These are phyloP conservation scores for Calcarius lapponicus DNA, from an alignment of 2,797 vertebrate genomes.

Conservation along the genomic window DNA sequence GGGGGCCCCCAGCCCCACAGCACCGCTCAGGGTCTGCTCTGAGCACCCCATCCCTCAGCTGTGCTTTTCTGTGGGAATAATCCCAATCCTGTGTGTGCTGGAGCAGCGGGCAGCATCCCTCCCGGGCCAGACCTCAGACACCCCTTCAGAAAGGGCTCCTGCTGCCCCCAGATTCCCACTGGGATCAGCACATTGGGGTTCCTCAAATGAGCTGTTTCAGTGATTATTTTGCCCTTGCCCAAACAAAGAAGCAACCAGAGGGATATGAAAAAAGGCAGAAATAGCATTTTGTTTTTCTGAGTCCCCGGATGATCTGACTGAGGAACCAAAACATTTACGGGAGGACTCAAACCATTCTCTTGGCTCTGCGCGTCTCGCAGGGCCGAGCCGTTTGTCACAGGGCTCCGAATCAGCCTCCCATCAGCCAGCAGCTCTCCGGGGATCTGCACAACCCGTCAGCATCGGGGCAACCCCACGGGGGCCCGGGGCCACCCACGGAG, in stretches of 20 bases:
- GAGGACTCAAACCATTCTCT: fast-evolving
- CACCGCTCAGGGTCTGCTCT: not conserved
- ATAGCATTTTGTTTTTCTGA: fast-evolving
- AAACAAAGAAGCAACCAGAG: not conserved
- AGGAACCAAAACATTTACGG: not conserved
- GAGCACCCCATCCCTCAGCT: no score
- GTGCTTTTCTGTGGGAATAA: not conserved
- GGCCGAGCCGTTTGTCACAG: fast-evolving
- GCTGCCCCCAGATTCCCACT: not conserved
- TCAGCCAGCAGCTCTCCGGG: not conserved
- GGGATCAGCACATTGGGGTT: not conserved
- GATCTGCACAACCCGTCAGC: fast-evolving
- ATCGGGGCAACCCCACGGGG: fast-evolving
- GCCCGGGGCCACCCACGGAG: conserved; percentile 17
- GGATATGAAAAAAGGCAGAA: not conserved
- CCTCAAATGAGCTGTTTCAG: not conserved
- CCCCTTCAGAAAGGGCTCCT: fast-evolving
- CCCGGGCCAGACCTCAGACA: not conserved
- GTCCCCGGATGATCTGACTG: not conserved
- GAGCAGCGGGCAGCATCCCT: not conserved
- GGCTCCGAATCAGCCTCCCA: fast-evolving
- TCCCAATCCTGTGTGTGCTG: fast-evolving
- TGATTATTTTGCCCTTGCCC: not conserved
- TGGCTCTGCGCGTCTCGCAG: not conserved
- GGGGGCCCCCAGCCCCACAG: not conserved